Evolutionary conservation across 2,888 invertebrate species (phyloP).

Genomic region (Agrochola lychnidis): DNA sequence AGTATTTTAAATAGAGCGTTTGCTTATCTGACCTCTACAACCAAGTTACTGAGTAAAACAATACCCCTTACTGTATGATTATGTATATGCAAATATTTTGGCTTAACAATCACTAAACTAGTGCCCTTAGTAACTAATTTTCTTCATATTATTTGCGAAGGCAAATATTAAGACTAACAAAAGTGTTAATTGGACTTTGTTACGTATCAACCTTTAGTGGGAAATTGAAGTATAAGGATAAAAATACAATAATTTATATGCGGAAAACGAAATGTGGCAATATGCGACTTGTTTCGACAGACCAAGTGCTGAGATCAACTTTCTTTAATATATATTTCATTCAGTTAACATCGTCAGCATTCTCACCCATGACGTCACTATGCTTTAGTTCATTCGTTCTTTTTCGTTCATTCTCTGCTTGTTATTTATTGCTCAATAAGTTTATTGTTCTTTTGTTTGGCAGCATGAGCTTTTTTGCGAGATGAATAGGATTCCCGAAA

Average conservation of each 20-base stretch:
- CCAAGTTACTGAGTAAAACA: background rate
- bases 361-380: slow-evolving; percentile 50
- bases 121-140: background rate
- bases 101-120: background rate
- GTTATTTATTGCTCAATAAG: slow-evolving; percentile 52
- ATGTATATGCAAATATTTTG: background rate
- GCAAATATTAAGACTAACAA: no score
- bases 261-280: slow-evolving; percentile 28
- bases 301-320: slow-evolving; percentile 26
- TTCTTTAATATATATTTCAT: slow-evolving; percentile 52
- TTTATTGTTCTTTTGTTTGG: slow-evolving; percentile 46
- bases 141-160: background rate
- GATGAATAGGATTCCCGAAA: slow-evolving; percentile 8
- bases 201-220: background rate
- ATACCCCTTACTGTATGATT: background rate
- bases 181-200: background rate
- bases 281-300: slow-evolving; percentile 7
- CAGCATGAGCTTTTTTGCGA: slow-evolving; percentile 13
- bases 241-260: slow-evolving; percentile 1
- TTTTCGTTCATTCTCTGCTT: slow-evolving; percentile 37
- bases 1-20: background rate
- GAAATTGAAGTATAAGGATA: background rate
- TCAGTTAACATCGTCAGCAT: slow-evolving; percentile 30
- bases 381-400: slow-evolving; percentile 49
- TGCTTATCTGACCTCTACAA: background rate